These are phyloP conservation scores for Harpalus rufipes DNA, from an alignment of 2,888 invertebrate genomes.

Conservation along the genomic window DNA sequence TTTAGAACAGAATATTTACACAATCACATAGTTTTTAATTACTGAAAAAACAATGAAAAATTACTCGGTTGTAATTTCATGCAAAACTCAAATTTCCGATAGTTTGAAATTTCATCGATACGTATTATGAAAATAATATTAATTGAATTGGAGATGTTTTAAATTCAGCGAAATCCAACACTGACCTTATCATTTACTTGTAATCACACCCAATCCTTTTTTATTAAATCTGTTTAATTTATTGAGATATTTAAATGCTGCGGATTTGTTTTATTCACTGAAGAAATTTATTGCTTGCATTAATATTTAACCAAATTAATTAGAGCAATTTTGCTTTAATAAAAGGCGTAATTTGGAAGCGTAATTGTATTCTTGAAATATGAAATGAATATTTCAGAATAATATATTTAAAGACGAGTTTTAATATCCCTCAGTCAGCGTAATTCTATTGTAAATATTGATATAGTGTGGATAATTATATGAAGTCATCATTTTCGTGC, in stretches of 20 bases:
- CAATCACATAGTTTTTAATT: no score
- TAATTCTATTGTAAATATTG: conserved; percentile 24
- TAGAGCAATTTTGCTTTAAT: conserved; percentile 8
- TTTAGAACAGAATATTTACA: no score
- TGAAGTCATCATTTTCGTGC: conserved; percentile 48
- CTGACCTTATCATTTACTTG: conserved; percentile 8
- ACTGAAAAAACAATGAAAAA: no score
- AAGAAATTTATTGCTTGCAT: conserved; percentile 22
- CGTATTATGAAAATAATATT: no score
- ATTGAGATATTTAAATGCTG: conserved; percentile 31
- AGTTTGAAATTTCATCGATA: no score
- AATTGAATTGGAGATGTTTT: no score
- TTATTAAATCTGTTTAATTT: conserved; percentile 45
- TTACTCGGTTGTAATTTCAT: no score
- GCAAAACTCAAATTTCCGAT: no score
- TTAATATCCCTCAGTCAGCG: conserved; percentile 18
- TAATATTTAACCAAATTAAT: neutral
- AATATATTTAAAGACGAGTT: neutral
- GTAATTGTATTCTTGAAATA: neutral
- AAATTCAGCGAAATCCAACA: neutral
- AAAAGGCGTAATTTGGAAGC: neutral
- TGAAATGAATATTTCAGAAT: conserved; percentile 23
- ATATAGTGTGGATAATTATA: conserved; percentile 21
- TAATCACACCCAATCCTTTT: neutral
- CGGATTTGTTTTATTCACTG: conserved; percentile 30